These are phyloP conservation scores for Buathra laborator DNA, from an alignment of 2,888 invertebrate species.

Conservation along the genomic window DNA sequence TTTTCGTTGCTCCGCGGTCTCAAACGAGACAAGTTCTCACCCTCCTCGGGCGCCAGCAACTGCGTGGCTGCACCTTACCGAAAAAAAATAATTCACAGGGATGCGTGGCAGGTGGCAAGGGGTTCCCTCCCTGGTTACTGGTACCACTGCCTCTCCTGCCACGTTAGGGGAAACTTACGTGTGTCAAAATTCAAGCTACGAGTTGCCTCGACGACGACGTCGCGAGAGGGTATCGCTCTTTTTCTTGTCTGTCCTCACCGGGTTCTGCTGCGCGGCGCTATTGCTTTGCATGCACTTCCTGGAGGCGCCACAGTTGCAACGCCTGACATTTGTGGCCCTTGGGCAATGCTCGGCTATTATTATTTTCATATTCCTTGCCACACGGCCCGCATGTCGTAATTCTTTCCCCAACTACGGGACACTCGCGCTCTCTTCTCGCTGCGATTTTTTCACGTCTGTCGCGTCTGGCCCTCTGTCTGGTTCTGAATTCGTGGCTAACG, in stretches of 20 bases:
- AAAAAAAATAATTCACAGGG: slow-evolving; percentile 70
- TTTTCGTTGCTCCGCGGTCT: not conserved
- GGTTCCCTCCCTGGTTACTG: not conserved
- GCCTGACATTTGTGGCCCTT: slow-evolving; percentile 82
- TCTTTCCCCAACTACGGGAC: slow-evolving; percentile 57
- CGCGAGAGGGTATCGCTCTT: slow-evolving; percentile 68
- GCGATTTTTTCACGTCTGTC: slow-evolving; percentile 74
- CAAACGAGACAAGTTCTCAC: slow-evolving; percentile 38
- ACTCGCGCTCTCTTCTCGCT: slow-evolving; percentile 58
- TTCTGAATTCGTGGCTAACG: slow-evolving; percentile 58
- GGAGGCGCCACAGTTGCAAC: slow-evolving; percentile 67
- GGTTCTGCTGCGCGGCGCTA: slow-evolving; percentile 2
- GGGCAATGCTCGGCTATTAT: slow-evolving; percentile 82
- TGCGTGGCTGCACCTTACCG: slow-evolving; percentile 27
- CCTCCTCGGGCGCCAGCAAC: slow-evolving; percentile 2
- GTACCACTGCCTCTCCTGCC: not conserved
- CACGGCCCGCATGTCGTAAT: slow-evolving; percentile 70
- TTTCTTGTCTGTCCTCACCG: slow-evolving; percentile 72
- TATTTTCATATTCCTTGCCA: slow-evolving; percentile 84
- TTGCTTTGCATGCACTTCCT: slow-evolving; percentile 71
- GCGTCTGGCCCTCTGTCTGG: slow-evolving; percentile 76
- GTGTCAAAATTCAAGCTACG: slow-evolving; percentile 80
- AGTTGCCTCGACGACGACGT: slow-evolving; percentile 37
- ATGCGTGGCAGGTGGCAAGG: slow-evolving; percentile 66
- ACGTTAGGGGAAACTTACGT: slow-evolving; percentile 79